Conservation (phyloP, 2,888 invertebrate species). For the Zeuzera pyrina region DNA sequence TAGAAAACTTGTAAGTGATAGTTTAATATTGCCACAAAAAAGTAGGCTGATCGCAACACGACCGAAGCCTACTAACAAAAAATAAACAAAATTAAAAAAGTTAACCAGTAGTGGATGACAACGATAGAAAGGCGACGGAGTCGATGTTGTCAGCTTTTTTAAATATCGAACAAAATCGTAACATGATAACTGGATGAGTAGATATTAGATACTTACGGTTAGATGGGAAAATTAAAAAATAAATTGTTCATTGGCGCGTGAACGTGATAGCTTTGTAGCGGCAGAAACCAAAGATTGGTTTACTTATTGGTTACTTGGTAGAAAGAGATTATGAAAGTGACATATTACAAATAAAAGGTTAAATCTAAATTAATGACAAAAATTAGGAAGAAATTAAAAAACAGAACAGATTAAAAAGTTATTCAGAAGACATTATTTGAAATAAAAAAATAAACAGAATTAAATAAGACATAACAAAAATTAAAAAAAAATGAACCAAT, state of each 20-base stretch:
- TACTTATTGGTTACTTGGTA: too few species aligned
- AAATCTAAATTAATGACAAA: too few species aligned
- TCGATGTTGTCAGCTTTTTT: conserved; percentile 19
- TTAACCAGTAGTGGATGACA: conserved; percentile 10
- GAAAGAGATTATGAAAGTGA: too few species aligned
- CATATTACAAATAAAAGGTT: too few species aligned
- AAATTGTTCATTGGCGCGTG: conserved; percentile 46
- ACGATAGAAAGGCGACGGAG: conserved; percentile 16
- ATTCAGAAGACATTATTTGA: too few species aligned
- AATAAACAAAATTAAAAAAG: conserved; percentile 4
- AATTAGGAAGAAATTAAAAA: too few species aligned
- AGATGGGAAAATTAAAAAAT: conserved; percentile 41
- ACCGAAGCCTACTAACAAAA: too few species aligned
- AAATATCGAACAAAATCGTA: conserved; percentile 11
- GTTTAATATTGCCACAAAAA: conserved; percentile 1
- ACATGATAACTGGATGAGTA: conserved; percentile 41
- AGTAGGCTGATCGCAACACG: neutral
- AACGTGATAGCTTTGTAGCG: conserved; percentile 40
- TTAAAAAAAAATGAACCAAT: too few species aligned
- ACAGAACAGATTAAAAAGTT: too few species aligned
- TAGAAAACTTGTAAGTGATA: conserved; percentile 6
- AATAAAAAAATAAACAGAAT: too few species aligned
- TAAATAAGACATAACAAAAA: too few species aligned
- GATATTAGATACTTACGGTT: conserved; percentile 31
- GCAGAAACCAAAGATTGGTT: too few species aligned